Evolutionary conservation across 2,888 invertebrate species (phyloP).

Genomic region (Leuctra nigra): DNA sequence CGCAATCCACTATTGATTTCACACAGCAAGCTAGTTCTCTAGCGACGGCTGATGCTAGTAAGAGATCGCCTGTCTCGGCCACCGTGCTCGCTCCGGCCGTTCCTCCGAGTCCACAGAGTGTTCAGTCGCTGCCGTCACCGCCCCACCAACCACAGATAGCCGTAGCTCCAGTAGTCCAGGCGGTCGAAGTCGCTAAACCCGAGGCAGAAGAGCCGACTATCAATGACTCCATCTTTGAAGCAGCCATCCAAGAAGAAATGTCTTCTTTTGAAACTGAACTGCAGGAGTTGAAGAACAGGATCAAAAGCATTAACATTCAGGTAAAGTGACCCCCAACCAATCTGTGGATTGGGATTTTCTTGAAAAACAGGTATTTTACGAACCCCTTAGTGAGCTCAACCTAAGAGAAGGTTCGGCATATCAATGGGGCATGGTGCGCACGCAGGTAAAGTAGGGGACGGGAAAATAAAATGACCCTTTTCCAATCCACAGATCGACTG

Average conservation of each 20-base stretch:
- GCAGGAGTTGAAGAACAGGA: conserved; percentile 50
- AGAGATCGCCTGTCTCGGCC: neutral
- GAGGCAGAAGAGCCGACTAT: neutral
- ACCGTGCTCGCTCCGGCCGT: neutral
- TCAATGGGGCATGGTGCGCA: too few relatives aligned
- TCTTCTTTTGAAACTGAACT: conserved; percentile 59
- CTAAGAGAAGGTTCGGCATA: too few relatives aligned
- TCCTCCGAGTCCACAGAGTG: neutral
- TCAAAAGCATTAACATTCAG: conserved; percentile 42
- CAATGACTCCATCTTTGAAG: conserved; percentile 41
- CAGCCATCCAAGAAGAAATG: conserved; percentile 58
- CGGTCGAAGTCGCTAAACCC: neutral
- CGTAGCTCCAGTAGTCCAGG: neutral
- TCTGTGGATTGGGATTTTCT: too few relatives aligned
- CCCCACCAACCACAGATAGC: conserved; percentile 25
- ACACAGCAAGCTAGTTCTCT: too few relatives aligned
- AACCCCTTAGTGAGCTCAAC: too few relatives aligned
- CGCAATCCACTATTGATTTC: too few relatives aligned
- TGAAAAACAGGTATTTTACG: too few relatives aligned
- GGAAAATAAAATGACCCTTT: too few relatives aligned
- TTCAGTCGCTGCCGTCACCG: conserved; percentile 10
- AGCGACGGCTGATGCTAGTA: neutral
- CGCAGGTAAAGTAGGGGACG: too few relatives aligned
- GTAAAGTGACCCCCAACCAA: conserved; percentile 28
- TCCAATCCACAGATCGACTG: too few relatives aligned